Conservation (phyloP, 2,797 vertebrate species). For the Trichosurus vulpecula region DNA sequence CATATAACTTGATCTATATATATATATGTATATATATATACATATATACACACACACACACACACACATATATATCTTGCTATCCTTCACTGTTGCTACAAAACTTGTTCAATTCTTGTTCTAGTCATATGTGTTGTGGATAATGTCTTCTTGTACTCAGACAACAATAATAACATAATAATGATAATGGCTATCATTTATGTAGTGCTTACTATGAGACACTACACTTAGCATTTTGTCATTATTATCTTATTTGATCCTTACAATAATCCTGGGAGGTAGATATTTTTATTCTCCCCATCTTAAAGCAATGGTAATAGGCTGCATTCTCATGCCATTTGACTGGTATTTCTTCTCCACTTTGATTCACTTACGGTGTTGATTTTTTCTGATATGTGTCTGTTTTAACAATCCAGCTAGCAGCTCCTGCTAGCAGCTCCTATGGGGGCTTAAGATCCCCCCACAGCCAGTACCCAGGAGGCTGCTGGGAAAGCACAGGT, state of each 20-base stretch:
- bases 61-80: no score
- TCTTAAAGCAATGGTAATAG: not conserved
- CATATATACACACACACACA: no score
- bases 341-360: no score
- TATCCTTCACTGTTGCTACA: not conserved
- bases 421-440: no score
- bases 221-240: not conserved
- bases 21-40: no score
- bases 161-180: not conserved
- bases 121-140: not conserved
- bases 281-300: not conserved
- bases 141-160: not conserved
- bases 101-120: not conserved
- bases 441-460: no score
- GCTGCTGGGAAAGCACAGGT: no score
- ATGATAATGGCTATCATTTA: not conserved
- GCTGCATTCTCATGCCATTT: no score
- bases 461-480: no score
- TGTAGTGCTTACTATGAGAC: not conserved
- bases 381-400: no score
- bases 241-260: not conserved
- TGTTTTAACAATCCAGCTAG: no score
- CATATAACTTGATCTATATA: not conserved
- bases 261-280: not conserved
- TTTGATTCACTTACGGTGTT: no score